Conservation (phyloP, 1,140 invertebrate species). For the Druon quercuslanigerum region DNA sequence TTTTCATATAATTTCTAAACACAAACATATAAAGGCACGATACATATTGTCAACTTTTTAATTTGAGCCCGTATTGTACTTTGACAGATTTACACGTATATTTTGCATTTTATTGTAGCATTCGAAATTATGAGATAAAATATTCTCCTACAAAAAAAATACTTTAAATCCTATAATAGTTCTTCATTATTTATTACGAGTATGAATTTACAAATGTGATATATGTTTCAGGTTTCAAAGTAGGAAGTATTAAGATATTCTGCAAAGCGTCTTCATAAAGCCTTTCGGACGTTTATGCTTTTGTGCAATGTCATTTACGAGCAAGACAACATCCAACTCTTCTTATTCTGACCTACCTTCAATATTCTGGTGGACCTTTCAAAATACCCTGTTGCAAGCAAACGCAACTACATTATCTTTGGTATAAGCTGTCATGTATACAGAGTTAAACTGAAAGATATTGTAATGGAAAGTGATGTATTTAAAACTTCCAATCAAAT, state of each 20-base stretch:
- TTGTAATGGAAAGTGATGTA: slow-evolving; percentile 5
- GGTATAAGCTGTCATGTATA: neutral
- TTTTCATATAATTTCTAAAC: too few species aligned
- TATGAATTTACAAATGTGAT: too few species aligned
- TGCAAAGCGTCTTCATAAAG: neutral
- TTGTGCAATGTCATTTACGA: slow-evolving; percentile 24
- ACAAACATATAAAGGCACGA: too few species aligned
- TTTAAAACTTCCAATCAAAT: neutral
- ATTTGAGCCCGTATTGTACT: too few species aligned
- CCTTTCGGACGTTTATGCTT: slow-evolving; percentile 22
- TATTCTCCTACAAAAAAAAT: too few species aligned
- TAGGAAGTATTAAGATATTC: slow-evolving; percentile 4
- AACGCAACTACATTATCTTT: neutral
- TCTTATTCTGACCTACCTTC: slow-evolving; percentile 8
- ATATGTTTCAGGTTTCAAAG: neutral
- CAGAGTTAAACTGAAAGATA: neutral
- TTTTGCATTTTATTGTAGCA: too few species aligned
- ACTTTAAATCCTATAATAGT: too few species aligned
- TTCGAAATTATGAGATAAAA: too few species aligned
- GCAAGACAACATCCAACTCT: slow-evolving; percentile 14
- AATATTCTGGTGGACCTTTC: slow-evolving; percentile 6
- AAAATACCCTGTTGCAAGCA: neutral
- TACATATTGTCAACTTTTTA: too few species aligned
- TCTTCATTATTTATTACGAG: too few species aligned
- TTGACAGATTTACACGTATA: too few species aligned